phyloP scores from a whole-genome alignment of 53 echinoderm and acorn worm genomes.

The Henricia sp. region DNA sequence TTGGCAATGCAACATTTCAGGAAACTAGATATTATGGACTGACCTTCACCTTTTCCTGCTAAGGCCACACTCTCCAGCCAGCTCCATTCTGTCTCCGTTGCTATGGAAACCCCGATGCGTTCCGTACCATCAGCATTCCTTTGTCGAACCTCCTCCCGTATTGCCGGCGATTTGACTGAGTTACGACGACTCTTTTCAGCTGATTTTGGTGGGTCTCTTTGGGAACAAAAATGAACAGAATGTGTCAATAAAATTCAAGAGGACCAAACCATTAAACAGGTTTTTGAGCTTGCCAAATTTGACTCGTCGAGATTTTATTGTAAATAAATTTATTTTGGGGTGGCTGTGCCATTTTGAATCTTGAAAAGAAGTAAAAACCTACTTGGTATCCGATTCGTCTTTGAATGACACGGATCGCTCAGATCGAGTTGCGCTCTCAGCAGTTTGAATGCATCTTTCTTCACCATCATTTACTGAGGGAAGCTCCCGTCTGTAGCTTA shows the following conservation, averaged over 20 bases:
- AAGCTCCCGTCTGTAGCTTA: slow-evolving; percentile 68
- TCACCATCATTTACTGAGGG: slow-evolving; percentile 45
- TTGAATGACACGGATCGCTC: slow-evolving; percentile 90
- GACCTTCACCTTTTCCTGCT: slow-evolving; percentile 76
- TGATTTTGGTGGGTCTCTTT: slow-evolving; percentile 35
- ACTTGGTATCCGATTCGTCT: slow-evolving; percentile 56
- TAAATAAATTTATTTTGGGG: too few relatives aligned
- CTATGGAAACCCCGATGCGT: slow-evolving; percentile 79
- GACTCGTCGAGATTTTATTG: too few relatives aligned
- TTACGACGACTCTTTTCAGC: background rate
- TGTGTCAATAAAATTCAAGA: background rate
- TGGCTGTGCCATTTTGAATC: background rate
- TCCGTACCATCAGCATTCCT: slow-evolving; percentile 73
- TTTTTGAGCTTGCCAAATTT: too few relatives aligned
- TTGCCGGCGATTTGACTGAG: slow-evolving; percentile 70
- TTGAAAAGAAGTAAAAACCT: background rate
- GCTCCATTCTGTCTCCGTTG: slow-evolving; percentile 99
- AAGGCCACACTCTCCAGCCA: slow-evolving; percentile 90
- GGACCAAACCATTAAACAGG: background rate
- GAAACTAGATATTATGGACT: background rate
- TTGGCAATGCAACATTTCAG: background rate
- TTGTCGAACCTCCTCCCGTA: slow-evolving; percentile 63
- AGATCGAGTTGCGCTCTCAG: slow-evolving; percentile 67
- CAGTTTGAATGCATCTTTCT: slow-evolving; percentile 47
- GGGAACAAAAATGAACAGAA: background rate